Percentiles rank a stretch among this genome's conserved stretches.
These are phyloP conservation scores for Scaptomyza flava DNA, from an alignment of 2,888 invertebrate species.

Conservation along the genomic window DNA sequence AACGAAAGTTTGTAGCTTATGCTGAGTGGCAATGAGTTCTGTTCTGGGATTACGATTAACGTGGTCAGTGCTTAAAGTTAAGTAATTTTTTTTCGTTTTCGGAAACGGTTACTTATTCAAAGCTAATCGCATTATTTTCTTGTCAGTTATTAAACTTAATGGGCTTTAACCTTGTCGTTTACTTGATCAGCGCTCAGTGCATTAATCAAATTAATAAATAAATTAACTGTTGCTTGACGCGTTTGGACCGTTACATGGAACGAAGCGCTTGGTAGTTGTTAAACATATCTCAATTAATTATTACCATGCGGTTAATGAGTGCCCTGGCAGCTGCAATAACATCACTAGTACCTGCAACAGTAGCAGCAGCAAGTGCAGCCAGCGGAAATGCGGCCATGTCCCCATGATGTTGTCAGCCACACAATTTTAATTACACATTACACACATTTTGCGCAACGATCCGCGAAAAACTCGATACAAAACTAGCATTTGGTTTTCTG, in stretches of 20 bases:
- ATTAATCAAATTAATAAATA: constrained; percentile 83
- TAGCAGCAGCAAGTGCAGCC: constrained; percentile 3
- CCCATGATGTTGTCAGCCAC: constrained; percentile 65
- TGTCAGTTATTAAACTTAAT: constrained; percentile 50
- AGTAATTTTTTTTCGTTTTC: constrained; percentile 37
- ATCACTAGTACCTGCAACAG: constrained; percentile 12
- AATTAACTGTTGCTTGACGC: constrained; percentile 67
- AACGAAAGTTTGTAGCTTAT: constrained; percentile 28
- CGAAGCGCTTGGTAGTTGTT: constrained; percentile 41
- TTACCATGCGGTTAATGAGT: constrained; percentile 70
- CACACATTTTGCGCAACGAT: constrained; percentile 37
- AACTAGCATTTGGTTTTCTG: constrained; percentile 64
- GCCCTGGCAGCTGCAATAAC: constrained; percentile 39
- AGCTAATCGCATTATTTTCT: constrained; percentile 49
- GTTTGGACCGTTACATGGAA: constrained; percentile 14
- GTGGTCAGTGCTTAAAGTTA: constrained; percentile 62
- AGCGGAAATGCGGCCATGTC: constrained; percentile 46
- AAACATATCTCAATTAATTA: constrained; percentile 81
- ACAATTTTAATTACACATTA: constrained; percentile 77
- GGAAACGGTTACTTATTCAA: constrained; percentile 27
- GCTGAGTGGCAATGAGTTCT: constrained; percentile 30
- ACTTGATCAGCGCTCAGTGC: constrained; percentile 62
- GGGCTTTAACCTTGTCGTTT: constrained; percentile 20
- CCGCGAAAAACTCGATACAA: constrained; percentile 44
- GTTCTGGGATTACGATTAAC: constrained; percentile 52